Conservation (phyloP, 92 coral and sea anemone species). For the Anthopleura xanthogrammica region DNA sequence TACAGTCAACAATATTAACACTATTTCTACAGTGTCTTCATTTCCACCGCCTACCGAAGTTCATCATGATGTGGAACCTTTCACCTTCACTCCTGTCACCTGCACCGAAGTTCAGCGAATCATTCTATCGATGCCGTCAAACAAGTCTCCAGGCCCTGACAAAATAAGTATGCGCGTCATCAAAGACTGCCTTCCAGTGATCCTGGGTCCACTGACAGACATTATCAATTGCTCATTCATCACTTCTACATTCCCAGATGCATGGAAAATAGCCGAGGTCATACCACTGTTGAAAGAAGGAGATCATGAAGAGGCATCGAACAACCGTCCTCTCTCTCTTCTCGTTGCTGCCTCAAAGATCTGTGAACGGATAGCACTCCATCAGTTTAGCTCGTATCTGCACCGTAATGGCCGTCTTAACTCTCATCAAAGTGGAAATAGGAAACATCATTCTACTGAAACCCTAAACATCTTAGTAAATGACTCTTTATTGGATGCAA, state of each 20-base stretch:
- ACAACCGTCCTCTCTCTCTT: conserved; percentile 4
- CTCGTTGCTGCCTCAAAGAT: conserved; percentile 6
- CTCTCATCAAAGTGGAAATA: conserved; percentile 8
- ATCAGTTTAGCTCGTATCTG: not conserved
- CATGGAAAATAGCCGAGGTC: conserved; percentile 52
- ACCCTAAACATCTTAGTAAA: not conserved
- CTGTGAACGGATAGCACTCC: conserved; percentile 1
- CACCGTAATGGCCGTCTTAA: not conserved
- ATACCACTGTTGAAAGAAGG: too few relatives aligned
- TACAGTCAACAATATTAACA: not conserved
- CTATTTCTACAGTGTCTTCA: not conserved
- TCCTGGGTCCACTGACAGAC: conserved; percentile 47
- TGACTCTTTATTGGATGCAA: conserved; percentile 5
- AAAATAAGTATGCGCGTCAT: conserved; percentile 42
- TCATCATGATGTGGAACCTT: not conserved
- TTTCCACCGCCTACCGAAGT: not conserved
- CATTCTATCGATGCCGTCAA: conserved; percentile 38
- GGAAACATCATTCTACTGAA: conserved; percentile 7
- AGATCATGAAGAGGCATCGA: not conserved
- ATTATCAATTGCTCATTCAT: conserved; percentile 41
- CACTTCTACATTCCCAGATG: conserved; percentile 44
- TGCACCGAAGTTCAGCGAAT: conserved; percentile 26
- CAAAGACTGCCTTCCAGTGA: conserved; percentile 48
- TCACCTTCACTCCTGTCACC: conserved; percentile 15
- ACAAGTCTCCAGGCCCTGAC: conserved; percentile 58